Percentiles rank a stretch among this genome's conserved stretches.
phyloP scores from a whole-genome alignment of 2,113 vertebrate species.

The Sylvietta virens region DNA sequence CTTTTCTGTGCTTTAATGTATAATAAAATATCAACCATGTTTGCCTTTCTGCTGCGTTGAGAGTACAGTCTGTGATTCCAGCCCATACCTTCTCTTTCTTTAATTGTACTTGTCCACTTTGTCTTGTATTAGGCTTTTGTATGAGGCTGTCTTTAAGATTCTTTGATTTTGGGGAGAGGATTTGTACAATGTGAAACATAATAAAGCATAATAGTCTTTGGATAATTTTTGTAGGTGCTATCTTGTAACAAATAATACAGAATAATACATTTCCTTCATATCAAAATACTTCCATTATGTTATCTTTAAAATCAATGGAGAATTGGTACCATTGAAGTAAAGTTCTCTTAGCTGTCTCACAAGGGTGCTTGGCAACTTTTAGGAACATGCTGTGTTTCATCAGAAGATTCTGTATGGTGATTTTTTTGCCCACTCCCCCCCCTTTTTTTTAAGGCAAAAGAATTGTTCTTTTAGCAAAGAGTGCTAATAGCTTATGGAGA shows the following conservation, averaged over 20 bases:
- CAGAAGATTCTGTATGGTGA: not conserved
- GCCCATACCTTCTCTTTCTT: not conserved
- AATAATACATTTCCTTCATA: conserved; percentile 1
- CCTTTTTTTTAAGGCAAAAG: not conserved
- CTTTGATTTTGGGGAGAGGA: not conserved
- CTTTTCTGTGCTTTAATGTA: not conserved
- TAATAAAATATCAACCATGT: not conserved
- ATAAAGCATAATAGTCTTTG: not conserved
- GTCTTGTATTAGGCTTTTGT: not conserved
- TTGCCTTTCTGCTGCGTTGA: not conserved
- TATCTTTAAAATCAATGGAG: not conserved
- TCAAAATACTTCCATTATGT: not conserved
- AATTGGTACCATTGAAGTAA: not conserved
- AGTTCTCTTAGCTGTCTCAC: not conserved
- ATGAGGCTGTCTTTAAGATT: not conserved
- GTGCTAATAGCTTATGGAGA: not conserved
- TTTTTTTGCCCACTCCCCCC: not conserved
- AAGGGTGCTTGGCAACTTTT: not conserved
- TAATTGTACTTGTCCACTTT: conserved; percentile 4
- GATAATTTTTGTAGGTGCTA: not conserved
- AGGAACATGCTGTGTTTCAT: not conserved
- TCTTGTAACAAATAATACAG: not conserved
- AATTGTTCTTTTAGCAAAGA: not conserved
- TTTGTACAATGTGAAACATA: not conserved
- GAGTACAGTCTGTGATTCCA: not conserved